Conservation (phyloP, 2,797 vertebrate genomes). For the Rhinoraja longicauda region DNA sequence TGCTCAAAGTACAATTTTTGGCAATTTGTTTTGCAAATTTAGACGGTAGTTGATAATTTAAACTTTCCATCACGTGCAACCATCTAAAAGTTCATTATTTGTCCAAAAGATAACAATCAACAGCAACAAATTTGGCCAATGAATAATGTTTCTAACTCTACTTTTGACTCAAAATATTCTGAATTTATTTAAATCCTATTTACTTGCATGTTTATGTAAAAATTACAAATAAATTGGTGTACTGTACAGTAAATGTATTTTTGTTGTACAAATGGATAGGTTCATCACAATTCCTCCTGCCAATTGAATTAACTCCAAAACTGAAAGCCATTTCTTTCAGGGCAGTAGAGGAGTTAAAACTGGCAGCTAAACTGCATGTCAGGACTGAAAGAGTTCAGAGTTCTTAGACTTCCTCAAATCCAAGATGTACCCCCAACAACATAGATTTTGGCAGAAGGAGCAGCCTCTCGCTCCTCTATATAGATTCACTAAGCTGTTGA, state of each 20-base stretch:
- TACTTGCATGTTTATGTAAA: constrained; percentile 13
- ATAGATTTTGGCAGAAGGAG: constrained; percentile 1
- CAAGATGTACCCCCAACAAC: not conserved
- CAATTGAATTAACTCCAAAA: constrained; percentile 18
- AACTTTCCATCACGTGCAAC: not conserved
- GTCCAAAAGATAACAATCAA: not conserved
- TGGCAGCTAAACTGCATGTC: constrained; percentile 20
- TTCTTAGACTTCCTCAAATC: not conserved
- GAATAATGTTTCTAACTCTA: not conserved
- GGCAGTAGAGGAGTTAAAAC: constrained; percentile 30
- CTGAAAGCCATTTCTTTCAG: constrained; percentile 29
- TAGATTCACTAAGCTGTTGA: not conserved
- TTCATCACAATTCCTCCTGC: not conserved
- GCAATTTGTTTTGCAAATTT: not conserved
- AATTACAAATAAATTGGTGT: not conserved
- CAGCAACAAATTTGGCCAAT: not conserved
- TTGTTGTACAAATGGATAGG: constrained; percentile 9
- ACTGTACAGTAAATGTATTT: not conserved
- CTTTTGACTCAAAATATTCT: not conserved
- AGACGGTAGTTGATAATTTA: not conserved
- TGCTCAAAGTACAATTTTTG: constrained; percentile 10
- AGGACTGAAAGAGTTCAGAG: not conserved
- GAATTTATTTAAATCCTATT: not conserved
- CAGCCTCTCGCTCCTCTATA: not conserved
- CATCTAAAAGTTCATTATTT: constrained; percentile 5